Evolutionary conservation across 2,888 invertebrate species (phyloP).

Genomic region (Troilus luridus): DNA sequence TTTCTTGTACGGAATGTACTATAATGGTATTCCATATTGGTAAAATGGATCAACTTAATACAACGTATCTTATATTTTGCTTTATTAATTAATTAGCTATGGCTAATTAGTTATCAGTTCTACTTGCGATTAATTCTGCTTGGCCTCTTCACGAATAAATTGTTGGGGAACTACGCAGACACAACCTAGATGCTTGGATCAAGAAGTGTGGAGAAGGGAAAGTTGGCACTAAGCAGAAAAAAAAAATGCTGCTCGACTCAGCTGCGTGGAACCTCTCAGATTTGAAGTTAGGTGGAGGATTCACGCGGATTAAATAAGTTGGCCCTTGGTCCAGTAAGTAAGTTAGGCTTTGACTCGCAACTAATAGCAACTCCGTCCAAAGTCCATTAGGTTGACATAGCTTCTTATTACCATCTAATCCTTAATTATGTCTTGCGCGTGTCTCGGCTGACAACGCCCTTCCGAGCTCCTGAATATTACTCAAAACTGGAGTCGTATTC

Average conservation of each 20-base stretch:
- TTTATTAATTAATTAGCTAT: no score
- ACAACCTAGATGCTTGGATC: no score
- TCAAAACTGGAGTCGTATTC: constrained; percentile 4
- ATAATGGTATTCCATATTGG: no score
- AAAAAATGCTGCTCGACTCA: background rate
- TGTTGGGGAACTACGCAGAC: no score
- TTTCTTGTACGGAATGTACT: no score
- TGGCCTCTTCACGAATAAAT: no score
- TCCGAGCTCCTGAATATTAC: background rate
- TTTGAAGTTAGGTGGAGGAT: constrained; percentile 49
- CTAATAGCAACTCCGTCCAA: constrained; percentile 47
- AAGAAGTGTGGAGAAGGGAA: background rate
- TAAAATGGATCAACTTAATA: no score
- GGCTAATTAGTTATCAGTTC: no score
- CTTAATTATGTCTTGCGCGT: constrained; percentile 54
- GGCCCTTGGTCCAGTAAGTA: constrained; percentile 45
- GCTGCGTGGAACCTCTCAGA: background rate
- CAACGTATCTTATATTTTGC: no score
- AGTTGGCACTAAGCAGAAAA: background rate
- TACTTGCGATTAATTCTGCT: no score
- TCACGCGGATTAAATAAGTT: constrained; percentile 53
- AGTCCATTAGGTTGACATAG: constrained; percentile 51
- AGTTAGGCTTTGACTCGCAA: constrained; percentile 42
- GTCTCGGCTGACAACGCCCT: constrained; percentile 18
- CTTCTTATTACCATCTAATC: constrained; percentile 54